phyloP scores from a whole-genome alignment of 2,113 vertebrate species.

The Chelonoidis abingdonii region DNA sequence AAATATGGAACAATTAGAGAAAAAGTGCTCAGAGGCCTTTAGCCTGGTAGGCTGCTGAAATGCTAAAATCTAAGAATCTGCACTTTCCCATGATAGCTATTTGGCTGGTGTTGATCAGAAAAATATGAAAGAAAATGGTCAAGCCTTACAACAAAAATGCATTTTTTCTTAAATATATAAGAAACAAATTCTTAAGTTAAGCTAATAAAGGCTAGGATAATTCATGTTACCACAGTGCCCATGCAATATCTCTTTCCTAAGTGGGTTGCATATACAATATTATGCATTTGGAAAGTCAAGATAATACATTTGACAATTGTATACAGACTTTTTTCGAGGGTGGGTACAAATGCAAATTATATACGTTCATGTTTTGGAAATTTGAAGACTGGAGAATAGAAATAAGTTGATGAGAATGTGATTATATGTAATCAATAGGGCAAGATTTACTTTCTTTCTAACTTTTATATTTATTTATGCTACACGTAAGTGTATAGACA shows the following conservation, averaged over 20 bases:
- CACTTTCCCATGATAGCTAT: neutral
- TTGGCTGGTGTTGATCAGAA: neutral
- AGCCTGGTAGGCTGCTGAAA: neutral
- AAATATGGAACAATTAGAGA: neutral
- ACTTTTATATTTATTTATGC: neutral
- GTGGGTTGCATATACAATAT: neutral
- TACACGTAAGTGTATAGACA: neutral
- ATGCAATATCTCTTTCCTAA: neutral
- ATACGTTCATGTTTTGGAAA: neutral
- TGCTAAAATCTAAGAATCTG: neutral
- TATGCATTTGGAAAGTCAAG: neutral
- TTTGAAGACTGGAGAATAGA: neutral
- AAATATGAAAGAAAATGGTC: fast-evolving
- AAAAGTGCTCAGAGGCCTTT: neutral
- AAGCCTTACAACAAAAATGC: neutral
- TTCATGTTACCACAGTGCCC: fast-evolving
- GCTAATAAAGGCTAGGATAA: neutral
- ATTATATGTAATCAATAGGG: neutral
- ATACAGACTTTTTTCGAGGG: neutral
- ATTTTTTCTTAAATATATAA: neutral
- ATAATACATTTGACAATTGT: neutral
- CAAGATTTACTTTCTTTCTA: neutral
- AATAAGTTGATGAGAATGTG: neutral
- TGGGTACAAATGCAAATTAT: neutral
- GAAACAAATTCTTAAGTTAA: neutral